phyloP scores from a whole-genome alignment of 2,113 vertebrate species.

The Chlamydotis undulata region DNA sequence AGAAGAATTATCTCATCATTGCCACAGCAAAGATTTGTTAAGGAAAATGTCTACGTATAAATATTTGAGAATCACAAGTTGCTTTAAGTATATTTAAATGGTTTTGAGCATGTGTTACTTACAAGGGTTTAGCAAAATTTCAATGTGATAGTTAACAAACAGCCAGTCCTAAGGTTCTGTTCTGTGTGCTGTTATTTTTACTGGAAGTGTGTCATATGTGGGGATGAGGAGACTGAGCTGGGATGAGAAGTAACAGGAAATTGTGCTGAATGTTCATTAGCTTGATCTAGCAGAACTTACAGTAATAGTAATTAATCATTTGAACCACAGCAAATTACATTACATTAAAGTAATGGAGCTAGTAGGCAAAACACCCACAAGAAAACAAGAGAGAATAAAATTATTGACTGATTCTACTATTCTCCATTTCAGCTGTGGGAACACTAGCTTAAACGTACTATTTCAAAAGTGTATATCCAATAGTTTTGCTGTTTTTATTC shows the following conservation, averaged over 20 bases:
- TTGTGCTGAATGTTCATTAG: constrained; percentile 35
- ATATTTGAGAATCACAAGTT: neutral
- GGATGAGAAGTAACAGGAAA: constrained; percentile 19
- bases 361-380: constrained; percentile 12
- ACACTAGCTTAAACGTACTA: neutral
- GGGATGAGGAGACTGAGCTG: neutral
- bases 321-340: constrained; percentile 22
- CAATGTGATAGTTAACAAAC: neutral
- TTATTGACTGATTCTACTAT: neutral
- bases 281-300: constrained; percentile 47
- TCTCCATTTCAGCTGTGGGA: neutral
- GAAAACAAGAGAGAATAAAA: constrained; percentile 27
- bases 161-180: neutral
- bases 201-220: neutral
- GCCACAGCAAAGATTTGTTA: neutral
- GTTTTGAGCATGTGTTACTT: neutral
- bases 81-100: neutral
- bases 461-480: neutral
- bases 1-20: neutral
- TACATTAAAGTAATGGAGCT: constrained; percentile 8
- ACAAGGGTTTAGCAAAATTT: neutral
- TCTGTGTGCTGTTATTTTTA: neutral
- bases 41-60: neutral
- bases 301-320: constrained; percentile 34
- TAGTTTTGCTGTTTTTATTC: neutral